A percentile compares a stretch with the other conserved stretches of the same genome.
phyloP scores from a whole-genome alignment of 1,140 invertebrate species.

The Littorina saxatilis region DNA sequence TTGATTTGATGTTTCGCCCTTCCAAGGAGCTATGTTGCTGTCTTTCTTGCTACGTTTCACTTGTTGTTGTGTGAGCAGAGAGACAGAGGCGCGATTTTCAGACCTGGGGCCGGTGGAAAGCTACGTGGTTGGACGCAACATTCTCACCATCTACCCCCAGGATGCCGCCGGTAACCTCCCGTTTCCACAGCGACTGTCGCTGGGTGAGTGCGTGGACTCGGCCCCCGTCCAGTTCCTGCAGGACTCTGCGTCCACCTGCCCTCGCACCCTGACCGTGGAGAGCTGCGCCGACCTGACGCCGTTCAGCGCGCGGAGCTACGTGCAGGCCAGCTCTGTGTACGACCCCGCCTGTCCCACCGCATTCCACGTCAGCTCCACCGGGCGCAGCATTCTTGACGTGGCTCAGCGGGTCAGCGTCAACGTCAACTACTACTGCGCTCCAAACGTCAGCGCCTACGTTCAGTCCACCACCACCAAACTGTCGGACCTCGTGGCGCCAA shows the following conservation, averaged over 20 bases:
- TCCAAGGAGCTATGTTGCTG: too few relatives aligned
- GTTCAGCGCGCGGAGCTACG: constrained; percentile 52
- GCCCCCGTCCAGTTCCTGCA: constrained; percentile 56
- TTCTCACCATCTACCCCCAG: constrained; percentile 37
- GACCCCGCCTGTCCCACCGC: constrained; percentile 44
- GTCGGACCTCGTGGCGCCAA: not conserved
- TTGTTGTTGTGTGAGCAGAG: too few relatives aligned
- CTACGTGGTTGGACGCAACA: constrained; percentile 50
- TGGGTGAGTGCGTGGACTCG: constrained; percentile 51
- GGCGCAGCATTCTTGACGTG: not conserved
- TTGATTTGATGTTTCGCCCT: too few relatives aligned
- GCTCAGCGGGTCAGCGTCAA: constrained; percentile 26
- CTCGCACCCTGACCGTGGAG: constrained; percentile 32
- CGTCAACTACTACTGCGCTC: constrained; percentile 45
- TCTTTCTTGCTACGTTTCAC: too few relatives aligned
- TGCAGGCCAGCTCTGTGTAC: constrained; percentile 39
- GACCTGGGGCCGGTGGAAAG: constrained; percentile 23
- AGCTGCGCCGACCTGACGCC: constrained; percentile 41
- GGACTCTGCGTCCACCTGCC: constrained; percentile 47
- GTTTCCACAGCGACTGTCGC: constrained; percentile 48
- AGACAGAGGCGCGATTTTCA: constrained; percentile 12
- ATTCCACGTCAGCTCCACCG: constrained; percentile 34
- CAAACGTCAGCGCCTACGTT: constrained; percentile 20
- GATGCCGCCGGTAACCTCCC: constrained; percentile 42
- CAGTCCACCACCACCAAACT: not conserved